These are phyloP conservation scores for Zaprionus capensis DNA, from an alignment of 1,140 invertebrate genomes.

Conservation along the genomic window DNA sequence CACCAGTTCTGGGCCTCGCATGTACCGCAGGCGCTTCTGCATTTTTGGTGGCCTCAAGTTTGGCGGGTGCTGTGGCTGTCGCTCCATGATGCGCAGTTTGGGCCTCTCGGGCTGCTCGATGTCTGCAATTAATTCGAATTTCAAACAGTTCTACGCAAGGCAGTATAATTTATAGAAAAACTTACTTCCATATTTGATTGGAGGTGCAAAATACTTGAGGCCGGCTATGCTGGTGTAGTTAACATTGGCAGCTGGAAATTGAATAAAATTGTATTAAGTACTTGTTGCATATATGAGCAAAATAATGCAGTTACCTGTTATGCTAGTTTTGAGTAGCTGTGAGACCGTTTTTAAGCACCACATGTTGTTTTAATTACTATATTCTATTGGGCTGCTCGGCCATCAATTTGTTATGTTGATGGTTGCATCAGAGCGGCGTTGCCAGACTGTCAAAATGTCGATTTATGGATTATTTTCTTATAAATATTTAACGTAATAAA, in stretches of 20 bases:
- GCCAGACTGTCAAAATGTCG: constrained; percentile 10
- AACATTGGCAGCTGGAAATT: constrained; percentile 51
- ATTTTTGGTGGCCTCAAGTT: constrained; percentile 91
- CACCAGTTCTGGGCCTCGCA: constrained; percentile 94
- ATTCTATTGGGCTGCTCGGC: constrained; percentile 7
- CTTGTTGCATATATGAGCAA: neutral
- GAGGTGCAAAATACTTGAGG: constrained; percentile 87
- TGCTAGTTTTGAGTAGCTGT: constrained; percentile 56
- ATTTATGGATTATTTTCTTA: neutral
- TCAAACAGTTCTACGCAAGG: neutral
- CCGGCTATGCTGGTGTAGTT: constrained; percentile 80
- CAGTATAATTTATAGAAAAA: neutral
- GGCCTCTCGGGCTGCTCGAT: constrained; percentile 90
- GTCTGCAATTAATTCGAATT: constrained; percentile 84
- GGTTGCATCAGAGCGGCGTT: constrained; percentile 50
- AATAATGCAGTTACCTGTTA: constrained; percentile 33
- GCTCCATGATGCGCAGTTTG: constrained; percentile 89
- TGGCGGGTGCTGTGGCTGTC: constrained; percentile 89
- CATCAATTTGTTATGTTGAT: constrained; percentile 40
- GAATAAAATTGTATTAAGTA: neutral
- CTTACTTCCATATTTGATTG: constrained; percentile 87
- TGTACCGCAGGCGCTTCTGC: constrained; percentile 91
- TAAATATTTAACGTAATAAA: neutral
- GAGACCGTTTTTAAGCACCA: constrained; percentile 51
- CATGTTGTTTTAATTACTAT: constrained; percentile 45